These are phyloP conservation scores for Drosophila emarginata DNA, from an alignment of 2,888 invertebrate species.

Conservation along the genomic window DNA sequence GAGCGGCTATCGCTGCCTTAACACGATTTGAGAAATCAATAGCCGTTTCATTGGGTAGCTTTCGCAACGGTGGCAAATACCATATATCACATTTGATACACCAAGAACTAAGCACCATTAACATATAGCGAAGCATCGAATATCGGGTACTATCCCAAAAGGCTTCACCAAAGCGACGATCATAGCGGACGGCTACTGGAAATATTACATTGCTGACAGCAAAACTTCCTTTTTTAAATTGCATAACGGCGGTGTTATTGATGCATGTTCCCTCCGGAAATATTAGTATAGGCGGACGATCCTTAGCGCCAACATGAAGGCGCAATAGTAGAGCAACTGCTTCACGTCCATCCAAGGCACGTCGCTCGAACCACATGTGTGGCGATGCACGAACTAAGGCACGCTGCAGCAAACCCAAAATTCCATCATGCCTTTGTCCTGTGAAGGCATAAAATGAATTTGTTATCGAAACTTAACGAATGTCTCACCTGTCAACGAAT, in stretches of 20 bases:
- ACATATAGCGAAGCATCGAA: slow-evolving; percentile 59
- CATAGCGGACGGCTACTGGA: slow-evolving; percentile 96
- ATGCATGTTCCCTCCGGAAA: slow-evolving; percentile 99
- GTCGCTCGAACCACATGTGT: slow-evolving; percentile 98
- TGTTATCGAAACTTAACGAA: too few species aligned
- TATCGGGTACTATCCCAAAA: slow-evolving; percentile 62
- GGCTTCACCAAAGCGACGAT: slow-evolving; percentile 62
- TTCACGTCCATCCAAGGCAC: slow-evolving; percentile 93
- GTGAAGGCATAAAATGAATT: slow-evolving; percentile 85
- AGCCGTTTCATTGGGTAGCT: slow-evolving; percentile 30
- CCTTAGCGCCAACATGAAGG: slow-evolving; percentile 92
- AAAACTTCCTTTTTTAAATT: slow-evolving; percentile 99
- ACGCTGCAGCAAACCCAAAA: slow-evolving; percentile 94
- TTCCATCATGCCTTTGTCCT: slow-evolving; percentile 84
- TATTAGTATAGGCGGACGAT: slow-evolving; percentile 96
- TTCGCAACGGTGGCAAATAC: slow-evolving; percentile 51
- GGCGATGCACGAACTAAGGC: slow-evolving; percentile 95
- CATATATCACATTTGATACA: slow-evolving; percentile 58
- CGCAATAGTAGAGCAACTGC: slow-evolving; percentile 92
- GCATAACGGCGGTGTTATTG: slow-evolving; percentile 99
- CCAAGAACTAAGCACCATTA: slow-evolving; percentile 58
- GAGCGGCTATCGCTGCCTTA: slow-evolving; percentile 52
- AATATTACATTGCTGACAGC: slow-evolving; percentile 97
- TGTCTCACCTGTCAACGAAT: slow-evolving; percentile 90
- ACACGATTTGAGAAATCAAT: slow-evolving; percentile 56